Conservation (phyloP, 2,888 invertebrate genomes). For the Dryobota labecula region DNA sequence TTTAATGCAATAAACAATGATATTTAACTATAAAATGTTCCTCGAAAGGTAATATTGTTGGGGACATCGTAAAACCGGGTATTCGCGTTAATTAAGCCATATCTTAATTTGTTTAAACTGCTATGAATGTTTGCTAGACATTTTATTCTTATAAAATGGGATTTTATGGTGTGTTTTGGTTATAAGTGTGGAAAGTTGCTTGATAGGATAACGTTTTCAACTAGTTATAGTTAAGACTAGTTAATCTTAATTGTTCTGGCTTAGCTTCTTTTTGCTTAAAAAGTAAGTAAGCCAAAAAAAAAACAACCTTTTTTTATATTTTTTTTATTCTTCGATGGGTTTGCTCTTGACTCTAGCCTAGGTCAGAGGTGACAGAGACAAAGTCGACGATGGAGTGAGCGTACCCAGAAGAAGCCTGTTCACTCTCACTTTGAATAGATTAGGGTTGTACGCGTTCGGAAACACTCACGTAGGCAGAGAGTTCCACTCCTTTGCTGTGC, state of each 20-base stretch:
- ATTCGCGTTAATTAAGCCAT: constrained; percentile 61
- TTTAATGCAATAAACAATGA: constrained; percentile 61
- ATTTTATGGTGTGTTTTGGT: constrained; percentile 1
- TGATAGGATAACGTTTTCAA: not conserved
- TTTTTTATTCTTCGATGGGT: too few species aligned
- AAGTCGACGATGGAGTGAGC: too few species aligned
- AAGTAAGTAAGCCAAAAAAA: too few species aligned
- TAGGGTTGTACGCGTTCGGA: too few species aligned
- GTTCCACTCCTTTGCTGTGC: too few species aligned
- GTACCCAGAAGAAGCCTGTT: too few species aligned
- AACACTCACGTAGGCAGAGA: too few species aligned
- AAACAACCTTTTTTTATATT: too few species aligned
- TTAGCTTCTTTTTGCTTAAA: too few species aligned
- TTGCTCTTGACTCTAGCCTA: too few species aligned
- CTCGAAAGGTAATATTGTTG: constrained; percentile 53
- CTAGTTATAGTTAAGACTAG: not conserved
- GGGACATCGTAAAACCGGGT: constrained; percentile 51
- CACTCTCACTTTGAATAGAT: too few species aligned
- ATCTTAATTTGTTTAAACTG: constrained; percentile 60
- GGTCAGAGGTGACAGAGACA: too few species aligned
- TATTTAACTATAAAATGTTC: constrained; percentile 66
- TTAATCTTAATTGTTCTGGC: not conserved
- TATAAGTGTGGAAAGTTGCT: not conserved
- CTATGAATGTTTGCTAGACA: constrained; percentile 37
- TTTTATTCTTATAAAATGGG: constrained; percentile 32